Percentiles rank a stretch among this genome's conserved stretches.
Conservation (phyloP, 2,113 vertebrate genomes). For the Octodon degus region DNA sequence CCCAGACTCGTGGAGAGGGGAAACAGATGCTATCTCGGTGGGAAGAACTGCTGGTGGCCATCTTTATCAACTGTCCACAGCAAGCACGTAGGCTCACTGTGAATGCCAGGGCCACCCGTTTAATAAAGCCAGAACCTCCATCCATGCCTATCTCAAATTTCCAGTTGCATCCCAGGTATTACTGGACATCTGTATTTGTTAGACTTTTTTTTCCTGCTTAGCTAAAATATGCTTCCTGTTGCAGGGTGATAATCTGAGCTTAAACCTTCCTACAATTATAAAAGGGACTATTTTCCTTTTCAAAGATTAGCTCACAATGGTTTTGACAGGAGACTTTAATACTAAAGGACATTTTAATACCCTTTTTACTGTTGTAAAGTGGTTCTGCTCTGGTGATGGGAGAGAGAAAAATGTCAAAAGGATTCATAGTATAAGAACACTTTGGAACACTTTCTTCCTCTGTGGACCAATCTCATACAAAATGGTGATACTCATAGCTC, state of each 20-base stretch:
- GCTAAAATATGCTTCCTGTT: background rate
- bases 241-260: background rate
- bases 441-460: no score
- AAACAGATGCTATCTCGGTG: fast-evolving
- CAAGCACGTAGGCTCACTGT: no score
- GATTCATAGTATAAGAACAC: background rate
- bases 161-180: background rate
- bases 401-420: background rate
- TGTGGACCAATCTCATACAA: background rate
- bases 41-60: background rate
- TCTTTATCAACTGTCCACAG: background rate
- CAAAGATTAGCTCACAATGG: background rate
- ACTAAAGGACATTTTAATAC: background rate
- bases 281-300: background rate
- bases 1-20: background rate
- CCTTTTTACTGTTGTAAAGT: background rate
- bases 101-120: background rate
- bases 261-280: background rate
- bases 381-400: background rate
- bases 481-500: background rate
- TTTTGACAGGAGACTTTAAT: background rate
- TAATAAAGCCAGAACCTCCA: background rate
- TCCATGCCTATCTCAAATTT: background rate
- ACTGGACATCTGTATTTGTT: background rate
- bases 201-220: slow-evolving; percentile 7